Conservation (phyloP, 1,140 invertebrate species). For the Formica exsecta region DNA sequence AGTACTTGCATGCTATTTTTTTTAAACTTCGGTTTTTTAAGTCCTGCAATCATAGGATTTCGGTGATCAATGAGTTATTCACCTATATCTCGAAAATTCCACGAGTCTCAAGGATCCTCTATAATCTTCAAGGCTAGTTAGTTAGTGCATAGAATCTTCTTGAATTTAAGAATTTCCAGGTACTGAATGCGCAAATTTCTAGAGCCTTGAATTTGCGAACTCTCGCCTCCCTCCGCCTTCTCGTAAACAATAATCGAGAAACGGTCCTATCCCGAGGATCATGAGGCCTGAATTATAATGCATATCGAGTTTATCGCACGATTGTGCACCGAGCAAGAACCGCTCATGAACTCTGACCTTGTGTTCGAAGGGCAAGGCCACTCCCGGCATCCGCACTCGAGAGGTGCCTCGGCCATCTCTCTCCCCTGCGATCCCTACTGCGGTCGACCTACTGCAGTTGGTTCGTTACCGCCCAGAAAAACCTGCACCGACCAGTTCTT, state of each 20-base stretch:
- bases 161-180: neutral
- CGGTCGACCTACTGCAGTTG: conserved; percentile 76
- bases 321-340: conserved; percentile 52
- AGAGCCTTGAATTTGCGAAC: conserved; percentile 17
- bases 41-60: neutral
- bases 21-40: neutral
- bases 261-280: neutral
- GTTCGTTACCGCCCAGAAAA: conserved; percentile 77
- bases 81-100: neutral
- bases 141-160: neutral
- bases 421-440: conserved; percentile 44
- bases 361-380: conserved; percentile 79
- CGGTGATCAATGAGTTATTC: neutral
- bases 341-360: conserved; percentile 80
- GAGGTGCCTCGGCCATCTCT: conserved; percentile 31
- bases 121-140: neutral
- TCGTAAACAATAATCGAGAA: neutral
- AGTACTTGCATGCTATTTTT: neutral
- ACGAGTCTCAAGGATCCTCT: neutral
- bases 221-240: neutral
- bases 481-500: conserved; percentile 80
- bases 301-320: neutral
- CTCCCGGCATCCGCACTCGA: conserved; percentile 43
- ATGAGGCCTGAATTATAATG: conserved; percentile 17
- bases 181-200: neutral